Percentiles rank a stretch among this genome's conserved stretches.
phyloP scores from a whole-genome alignment of 2,888 invertebrate species.

The Kryphioiulus occultus region DNA sequence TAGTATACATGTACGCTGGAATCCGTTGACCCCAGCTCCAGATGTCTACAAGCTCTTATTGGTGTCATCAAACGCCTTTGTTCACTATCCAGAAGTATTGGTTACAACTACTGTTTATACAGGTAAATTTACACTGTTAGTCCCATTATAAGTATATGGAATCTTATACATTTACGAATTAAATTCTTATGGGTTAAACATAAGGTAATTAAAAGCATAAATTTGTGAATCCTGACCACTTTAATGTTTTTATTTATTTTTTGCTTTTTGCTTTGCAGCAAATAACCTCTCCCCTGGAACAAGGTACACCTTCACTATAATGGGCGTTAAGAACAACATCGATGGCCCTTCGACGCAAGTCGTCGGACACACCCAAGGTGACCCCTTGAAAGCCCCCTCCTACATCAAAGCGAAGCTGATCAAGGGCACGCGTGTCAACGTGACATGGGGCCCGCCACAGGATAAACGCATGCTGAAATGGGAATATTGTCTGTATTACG shows the following conservation, averaged over 20 bases:
- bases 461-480: constrained; percentile 68
- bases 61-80: not conserved
- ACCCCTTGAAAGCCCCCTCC: constrained; percentile 55
- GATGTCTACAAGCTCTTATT: constrained; percentile 69
- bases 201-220: too few relatives aligned
- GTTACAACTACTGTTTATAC: not conserved
- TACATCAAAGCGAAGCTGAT: constrained; percentile 61
- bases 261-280: constrained; percentile 65
- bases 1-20: constrained; percentile 71
- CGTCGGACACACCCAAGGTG: constrained; percentile 56
- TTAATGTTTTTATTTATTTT: constrained; percentile 35
- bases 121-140: not conserved
- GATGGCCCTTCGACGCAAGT: constrained; percentile 55
- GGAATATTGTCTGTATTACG: constrained; percentile 78
- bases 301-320: constrained; percentile 69
- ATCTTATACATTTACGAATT: too few relatives aligned
- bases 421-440: constrained; percentile 64
- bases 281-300: constrained; percentile 68
- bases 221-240: too few relatives aligned
- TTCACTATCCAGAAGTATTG: constrained; percentile 31
- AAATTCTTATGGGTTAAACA: too few relatives aligned
- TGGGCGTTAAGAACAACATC: constrained; percentile 54
- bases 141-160: not conserved
- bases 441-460: constrained; percentile 73
- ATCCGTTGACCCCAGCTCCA: constrained; percentile 65